Conservation (phyloP, 2,888 invertebrate species). For the Archips xylosteana region DNA sequence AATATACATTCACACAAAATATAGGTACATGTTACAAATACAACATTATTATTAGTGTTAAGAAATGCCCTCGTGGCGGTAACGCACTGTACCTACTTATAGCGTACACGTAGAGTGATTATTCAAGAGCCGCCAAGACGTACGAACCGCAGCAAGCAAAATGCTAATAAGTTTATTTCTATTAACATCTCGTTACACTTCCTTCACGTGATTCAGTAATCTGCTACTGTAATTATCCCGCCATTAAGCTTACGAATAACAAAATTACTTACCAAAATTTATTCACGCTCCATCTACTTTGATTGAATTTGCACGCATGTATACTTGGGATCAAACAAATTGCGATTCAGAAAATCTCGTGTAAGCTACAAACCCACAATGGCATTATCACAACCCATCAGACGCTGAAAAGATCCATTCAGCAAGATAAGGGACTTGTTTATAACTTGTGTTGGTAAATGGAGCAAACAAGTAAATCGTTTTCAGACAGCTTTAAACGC, state of each 20-base stretch:
- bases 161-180: conserved; percentile 23
- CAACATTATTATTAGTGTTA: too few relatives aligned
- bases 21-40: too few relatives aligned
- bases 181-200: conserved; percentile 21
- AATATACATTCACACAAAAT: too few relatives aligned
- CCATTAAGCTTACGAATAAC: conserved; percentile 23
- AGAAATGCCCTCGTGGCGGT: too few relatives aligned
- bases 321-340: conserved; percentile 32
- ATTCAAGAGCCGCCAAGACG: not conserved
- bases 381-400: conserved; percentile 26
- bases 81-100: too few relatives aligned
- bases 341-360: conserved; percentile 21
- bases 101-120: not conserved
- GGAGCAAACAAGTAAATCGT: conserved; percentile 47
- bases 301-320: conserved; percentile 13
- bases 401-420: conserved; percentile 25
- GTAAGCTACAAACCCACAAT: conserved; percentile 32
- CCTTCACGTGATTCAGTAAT: conserved; percentile 4
- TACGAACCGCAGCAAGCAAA: not conserved
- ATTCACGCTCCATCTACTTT: conserved; percentile 10
- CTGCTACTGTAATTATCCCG: conserved; percentile 16
- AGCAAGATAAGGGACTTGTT: conserved; percentile 45
- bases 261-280: not conserved
- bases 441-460: conserved; percentile 46
- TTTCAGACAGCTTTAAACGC: conserved; percentile 36